These are phyloP conservation scores for Coptodon rendalli DNA, from an alignment of 2,113 vertebrate species.

Conservation along the genomic window DNA sequence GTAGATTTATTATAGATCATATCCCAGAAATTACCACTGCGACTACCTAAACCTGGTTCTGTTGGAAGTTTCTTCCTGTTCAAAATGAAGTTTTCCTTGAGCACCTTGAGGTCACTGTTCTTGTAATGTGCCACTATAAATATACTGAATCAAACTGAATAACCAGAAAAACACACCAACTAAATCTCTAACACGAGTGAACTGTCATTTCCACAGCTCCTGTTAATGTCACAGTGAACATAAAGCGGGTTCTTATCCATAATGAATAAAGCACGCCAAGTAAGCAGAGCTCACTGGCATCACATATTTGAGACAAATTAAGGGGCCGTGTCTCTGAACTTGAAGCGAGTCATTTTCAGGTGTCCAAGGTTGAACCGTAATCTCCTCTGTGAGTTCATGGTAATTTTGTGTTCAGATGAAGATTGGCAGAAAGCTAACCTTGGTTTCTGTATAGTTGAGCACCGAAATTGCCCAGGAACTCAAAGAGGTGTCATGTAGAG, in stretches of 20 bases:
- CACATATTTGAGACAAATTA: background rate
- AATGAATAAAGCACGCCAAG: background rate
- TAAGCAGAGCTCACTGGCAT: background rate
- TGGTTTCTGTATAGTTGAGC: background rate
- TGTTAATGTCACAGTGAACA: background rate
- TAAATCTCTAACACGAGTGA: background rate
- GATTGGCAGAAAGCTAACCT: constrained; percentile 1
- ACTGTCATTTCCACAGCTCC: background rate
- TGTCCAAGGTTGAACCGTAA: constrained; percentile 22
- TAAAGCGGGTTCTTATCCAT: background rate
- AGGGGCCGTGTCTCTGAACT: background rate
- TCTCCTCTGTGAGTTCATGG: background rate
- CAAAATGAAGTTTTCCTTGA: background rate
- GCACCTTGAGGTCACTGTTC: background rate
- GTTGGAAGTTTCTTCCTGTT: background rate
- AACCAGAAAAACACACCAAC: background rate
- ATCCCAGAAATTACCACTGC: background rate
- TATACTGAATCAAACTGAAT: background rate
- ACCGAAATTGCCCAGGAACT: background rate
- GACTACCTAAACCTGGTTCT: background rate
- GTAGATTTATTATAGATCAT: background rate
- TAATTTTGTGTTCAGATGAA: constrained; percentile 5
- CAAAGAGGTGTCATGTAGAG: background rate
- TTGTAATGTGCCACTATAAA: background rate
- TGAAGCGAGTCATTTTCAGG: background rate